Base-by-base conservation (phyloP, 2,113 vertebrate species). In the Caranx ignobilis region DNA sequence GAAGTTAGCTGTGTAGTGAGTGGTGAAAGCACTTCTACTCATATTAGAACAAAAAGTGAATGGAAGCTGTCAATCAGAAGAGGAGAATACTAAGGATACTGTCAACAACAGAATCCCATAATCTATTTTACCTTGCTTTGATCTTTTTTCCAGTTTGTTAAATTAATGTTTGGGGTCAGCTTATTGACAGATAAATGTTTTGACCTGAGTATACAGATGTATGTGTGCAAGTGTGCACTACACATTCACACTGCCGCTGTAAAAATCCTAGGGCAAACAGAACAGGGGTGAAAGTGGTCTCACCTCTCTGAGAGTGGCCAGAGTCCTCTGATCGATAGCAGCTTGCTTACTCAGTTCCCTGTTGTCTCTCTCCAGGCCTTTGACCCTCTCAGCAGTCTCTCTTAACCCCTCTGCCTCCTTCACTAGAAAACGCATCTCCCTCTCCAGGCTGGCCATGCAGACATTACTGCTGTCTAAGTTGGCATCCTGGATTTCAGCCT, bases 231-330 rank as follows among this genome's bases (percentile, higher is more conserved):
- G 35, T 62, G 35, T 50, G 45, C 18, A 6, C 48, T 63, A 39
- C 41, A 74, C 41, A 63, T 56, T 3, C 32, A 34, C 34, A 47
- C 15, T 60, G 54, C 60, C 34, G 54, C 39, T 60, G 52, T 75
- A 48, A 31, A 41, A 50, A 26, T 47, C 10, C 26, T 0, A 12
- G 9, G 31, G 15, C 9, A 59, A 70, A 18, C 16, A 11, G 8
- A 41, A 10, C 8, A 41, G 6, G 39, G 39, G 6, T 9, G 39
- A 7, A 2, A 2, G 11, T 10, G 15, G 19, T 13, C 13, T 94
- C 94, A 98, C 97, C 96, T 98, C 97, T 90, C 97, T 94, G 72
- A 99, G 90, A 0, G 96, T 96, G 32, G 93, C 92, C 84, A 99
- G 94, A 4, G 96, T 97, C 93, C 93, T 95, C 39, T 96, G 96